phyloP scores from a whole-genome alignment of 1,140 invertebrate species.

The Achroia grisella region DNA sequence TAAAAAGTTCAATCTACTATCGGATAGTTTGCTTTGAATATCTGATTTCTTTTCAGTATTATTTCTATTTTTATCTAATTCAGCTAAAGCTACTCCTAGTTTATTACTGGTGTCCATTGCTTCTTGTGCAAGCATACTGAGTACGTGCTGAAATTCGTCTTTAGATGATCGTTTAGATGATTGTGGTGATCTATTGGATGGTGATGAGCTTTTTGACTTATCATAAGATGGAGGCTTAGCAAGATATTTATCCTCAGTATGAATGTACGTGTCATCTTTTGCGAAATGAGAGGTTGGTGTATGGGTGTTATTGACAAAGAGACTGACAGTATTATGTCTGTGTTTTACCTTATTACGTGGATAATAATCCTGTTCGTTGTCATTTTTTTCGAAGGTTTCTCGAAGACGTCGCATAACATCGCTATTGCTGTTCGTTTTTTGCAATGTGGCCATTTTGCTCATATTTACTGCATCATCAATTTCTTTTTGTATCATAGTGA shows the following conservation, averaged over 20 bases:
- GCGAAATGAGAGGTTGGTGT: constrained; percentile 55
- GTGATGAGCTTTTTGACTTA: constrained; percentile 68
- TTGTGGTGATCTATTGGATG: constrained; percentile 64
- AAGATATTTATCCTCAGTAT: constrained; percentile 61
- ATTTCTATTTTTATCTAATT: constrained; percentile 66
- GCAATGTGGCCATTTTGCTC: constrained; percentile 45
- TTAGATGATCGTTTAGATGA: constrained; percentile 62
- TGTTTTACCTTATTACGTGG: constrained; percentile 70
- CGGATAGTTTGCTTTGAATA: constrained; percentile 46
- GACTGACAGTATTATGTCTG: constrained; percentile 64
- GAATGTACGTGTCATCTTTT: constrained; percentile 70
- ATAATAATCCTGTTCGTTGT: constrained; percentile 49
- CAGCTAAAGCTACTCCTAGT: constrained; percentile 65
- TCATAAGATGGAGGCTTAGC: constrained; percentile 66
- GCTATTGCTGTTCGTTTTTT: constrained; percentile 68
- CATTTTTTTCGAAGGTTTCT: constrained; percentile 58
- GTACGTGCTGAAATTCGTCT: constrained; percentile 73
- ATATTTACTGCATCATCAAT: constrained; percentile 66
- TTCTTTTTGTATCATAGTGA: constrained; percentile 79
- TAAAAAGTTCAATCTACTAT: constrained; percentile 51
- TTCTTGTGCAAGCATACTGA: constrained; percentile 75
- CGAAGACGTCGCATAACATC: constrained; percentile 62
- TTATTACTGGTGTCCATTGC: constrained; percentile 73
- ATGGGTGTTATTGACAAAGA: constrained; percentile 61
- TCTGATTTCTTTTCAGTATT: constrained; percentile 48